A percentile compares a stretch with the other conserved stretches of the same genome.
phyloP scores from a whole-genome alignment of 2,113 vertebrate genomes.

The Pituophis catenifer region DNA sequence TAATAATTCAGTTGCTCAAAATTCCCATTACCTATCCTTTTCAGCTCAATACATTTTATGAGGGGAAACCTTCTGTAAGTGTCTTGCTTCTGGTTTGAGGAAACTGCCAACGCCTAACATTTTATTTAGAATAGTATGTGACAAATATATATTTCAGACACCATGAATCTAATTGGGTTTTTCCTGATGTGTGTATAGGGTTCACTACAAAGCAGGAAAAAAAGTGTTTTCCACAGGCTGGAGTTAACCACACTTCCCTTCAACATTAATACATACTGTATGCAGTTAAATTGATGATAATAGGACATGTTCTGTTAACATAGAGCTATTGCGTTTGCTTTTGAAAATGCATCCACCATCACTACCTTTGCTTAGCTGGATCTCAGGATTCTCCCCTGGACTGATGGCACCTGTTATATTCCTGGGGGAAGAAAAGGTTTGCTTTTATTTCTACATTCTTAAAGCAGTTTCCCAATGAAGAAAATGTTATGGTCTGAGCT shows the following conservation, averaged over 20 bases:
- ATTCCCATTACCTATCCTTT: background rate
- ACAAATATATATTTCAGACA: background rate
- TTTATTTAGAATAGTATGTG: background rate
- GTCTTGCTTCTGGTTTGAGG: background rate
- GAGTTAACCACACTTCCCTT: background rate
- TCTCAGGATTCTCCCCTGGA: background rate
- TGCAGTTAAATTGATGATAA: background rate
- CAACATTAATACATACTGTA: background rate
- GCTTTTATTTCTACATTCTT: conserved; percentile 8
- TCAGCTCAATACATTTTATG: background rate
- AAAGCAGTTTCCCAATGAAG: conserved; percentile 4
- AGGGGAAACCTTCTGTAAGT: background rate
- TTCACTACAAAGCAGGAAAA: background rate
- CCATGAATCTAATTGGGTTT: background rate
- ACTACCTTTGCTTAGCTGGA: background rate
- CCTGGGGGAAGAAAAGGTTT: background rate
- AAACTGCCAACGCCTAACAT: background rate
- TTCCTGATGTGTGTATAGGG: background rate
- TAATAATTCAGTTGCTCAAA: background rate
- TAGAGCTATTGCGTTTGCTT: background rate
- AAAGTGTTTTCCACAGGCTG: background rate
- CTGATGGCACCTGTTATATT: background rate
- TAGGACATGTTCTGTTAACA: background rate
- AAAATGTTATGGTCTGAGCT: background rate
- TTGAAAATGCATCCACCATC: background rate